Evolutionary conservation across 2,113 vertebrate species (phyloP), one percentile per base, ranked within the genome.

Genomic region (Malurus melanocephalus): DNA sequence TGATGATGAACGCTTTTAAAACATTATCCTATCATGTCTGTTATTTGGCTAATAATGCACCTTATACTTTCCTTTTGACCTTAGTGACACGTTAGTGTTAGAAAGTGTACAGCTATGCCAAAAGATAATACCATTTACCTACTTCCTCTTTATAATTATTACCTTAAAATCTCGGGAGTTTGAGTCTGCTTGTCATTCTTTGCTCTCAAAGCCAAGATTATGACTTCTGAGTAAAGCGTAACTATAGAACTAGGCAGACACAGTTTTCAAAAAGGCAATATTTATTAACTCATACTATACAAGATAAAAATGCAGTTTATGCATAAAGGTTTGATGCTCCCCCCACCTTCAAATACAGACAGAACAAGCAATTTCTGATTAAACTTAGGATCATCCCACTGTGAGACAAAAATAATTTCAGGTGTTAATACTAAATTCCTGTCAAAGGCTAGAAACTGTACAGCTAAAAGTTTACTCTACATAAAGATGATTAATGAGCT

Each of bases 271-370:
- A 85, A 87, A 57, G 7, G n/a, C 32, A 72, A 6, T 7, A 21
- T 94, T 95, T 94, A 95, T 94, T 95, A 51, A 64, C 11, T 84
- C 16, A 42, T 23, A 45, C 7, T 38, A 19, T 9, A 79, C 18
- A 86, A 87, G 10, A 71, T 43, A 67, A 74, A 90, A 80, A 23
- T 8, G 23, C 17, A 53, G 19, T 46, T 20, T 24, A 17, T 1
- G 1, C 3, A 38, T 28, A 68, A 55, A 66, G 20, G 7, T 55
- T 51, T 55, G n/a, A 82, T 8, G 10, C 11, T 19, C 42, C 51
- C 46, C 6, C 12, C 8, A 65, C 33, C 42, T n/a, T 71, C 13
- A 78, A 57, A 26, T 24, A 49, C 13, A 73, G 6, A 49, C 27
- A 55, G 24, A 56, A 69, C 32, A 69, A 84, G 56, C 45, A 69